Percentiles rank a stretch among this genome's conserved stretches.
These are phyloP conservation scores for Aleadryas rufinucha DNA, from an alignment of 2,113 vertebrate species.

Conservation along the genomic window DNA sequence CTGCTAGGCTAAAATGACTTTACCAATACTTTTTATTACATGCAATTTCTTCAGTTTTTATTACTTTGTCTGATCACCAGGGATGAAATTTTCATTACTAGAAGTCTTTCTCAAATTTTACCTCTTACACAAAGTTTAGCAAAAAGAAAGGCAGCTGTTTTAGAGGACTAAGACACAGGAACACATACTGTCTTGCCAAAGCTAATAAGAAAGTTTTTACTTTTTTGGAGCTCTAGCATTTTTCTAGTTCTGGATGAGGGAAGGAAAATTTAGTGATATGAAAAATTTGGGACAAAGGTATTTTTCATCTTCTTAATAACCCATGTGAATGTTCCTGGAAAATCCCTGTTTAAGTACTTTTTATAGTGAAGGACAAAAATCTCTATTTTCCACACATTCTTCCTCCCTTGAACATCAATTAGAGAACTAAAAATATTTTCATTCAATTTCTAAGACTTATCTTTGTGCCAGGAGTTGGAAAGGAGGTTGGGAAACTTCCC, in stretches of 20 bases:
- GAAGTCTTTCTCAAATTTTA: background rate
- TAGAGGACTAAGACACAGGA: background rate
- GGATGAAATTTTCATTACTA: background rate
- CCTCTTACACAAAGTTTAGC: background rate
- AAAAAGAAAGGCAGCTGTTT: background rate
- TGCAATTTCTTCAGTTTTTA: background rate
- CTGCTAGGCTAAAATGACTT: background rate
- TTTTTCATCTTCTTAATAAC: background rate
- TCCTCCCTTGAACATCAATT: background rate
- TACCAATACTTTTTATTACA: background rate
- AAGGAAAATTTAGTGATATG: background rate
- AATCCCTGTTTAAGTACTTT: background rate
- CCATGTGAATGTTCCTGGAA: background rate
- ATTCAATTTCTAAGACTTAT: background rate
- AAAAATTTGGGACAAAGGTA: background rate
- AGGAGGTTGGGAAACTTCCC: background rate
- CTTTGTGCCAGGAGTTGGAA: background rate
- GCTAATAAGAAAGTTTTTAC: background rate
- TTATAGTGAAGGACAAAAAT: background rate
- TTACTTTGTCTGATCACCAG: background rate
- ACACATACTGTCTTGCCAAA: background rate
- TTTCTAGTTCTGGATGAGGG: background rate
- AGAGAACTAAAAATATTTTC: background rate
- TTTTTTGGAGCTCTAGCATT: background rate
- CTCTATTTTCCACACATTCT: background rate